A percentile compares a stretch with the other conserved stretches of the same genome.
phyloP scores from a whole-genome alignment of 2,113 vertebrate species.

The Candoia aspera region DNA sequence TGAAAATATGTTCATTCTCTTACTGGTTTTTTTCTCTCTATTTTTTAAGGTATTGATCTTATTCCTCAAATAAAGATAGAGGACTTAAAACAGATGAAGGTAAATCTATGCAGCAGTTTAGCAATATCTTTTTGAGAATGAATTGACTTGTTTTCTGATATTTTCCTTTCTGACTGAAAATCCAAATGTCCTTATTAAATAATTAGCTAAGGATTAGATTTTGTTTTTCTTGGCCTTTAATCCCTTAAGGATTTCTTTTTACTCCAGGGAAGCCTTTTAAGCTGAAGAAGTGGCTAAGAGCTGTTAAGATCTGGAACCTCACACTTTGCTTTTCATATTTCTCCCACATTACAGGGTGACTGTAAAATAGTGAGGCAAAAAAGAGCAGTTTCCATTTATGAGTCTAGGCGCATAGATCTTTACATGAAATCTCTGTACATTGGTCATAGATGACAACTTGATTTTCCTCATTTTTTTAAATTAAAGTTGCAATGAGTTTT shows the following conservation, averaged over 20 bases:
- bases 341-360: too few species aligned
- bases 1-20: background rate
- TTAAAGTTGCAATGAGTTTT: background rate
- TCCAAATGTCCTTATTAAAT: background rate
- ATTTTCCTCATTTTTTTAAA: background rate
- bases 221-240: background rate
- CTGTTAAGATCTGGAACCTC: background rate
- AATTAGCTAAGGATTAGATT: background rate
- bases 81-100: conserved; percentile 98
- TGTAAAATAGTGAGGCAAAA: background rate
- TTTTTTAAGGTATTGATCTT: conserved; percentile 81
- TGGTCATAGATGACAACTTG: background rate
- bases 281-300: too few species aligned
- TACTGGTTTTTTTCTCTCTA: background rate
- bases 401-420: background rate
- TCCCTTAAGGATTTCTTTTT: background rate
- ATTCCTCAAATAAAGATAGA: conserved; percentile 96
- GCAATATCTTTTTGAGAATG: background rate
- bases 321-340: background rate
- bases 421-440: background rate
- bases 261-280: background rate
- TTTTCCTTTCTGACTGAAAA: background rate
- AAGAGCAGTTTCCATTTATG: background rate
- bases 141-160: background rate
- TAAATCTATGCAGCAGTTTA: conserved; percentile 60